Base-by-base conservation (phyloP, 2,797 vertebrate species). In the Sebastes iracundus region DNA sequence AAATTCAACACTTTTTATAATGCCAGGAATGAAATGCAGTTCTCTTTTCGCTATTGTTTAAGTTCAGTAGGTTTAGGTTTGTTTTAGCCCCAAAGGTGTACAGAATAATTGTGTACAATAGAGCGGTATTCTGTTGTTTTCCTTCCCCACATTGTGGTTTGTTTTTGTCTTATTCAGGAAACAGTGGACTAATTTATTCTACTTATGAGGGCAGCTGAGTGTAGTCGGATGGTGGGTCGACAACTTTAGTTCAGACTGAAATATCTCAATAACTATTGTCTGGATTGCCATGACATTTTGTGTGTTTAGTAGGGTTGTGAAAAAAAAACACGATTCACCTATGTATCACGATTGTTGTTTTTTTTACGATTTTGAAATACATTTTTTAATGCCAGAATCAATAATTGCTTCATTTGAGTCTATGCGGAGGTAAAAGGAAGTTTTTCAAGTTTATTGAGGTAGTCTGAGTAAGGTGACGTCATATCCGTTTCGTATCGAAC, bases 1-100 rank as follows among this genome's bases (percentile, higher is more conserved):
- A 91, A 79, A 92, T 93, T 82, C 78, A 93, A 64, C 49, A 25
- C 25, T 85, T 85, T 84, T 79, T 30, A 80, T 86, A 83, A 86
- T 90, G 62, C n/a, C n/a, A 35, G 28, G 35, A 67, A 61, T 75
- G 23, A 81, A 78, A 28, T 65, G 61, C 42, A 52, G 75, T 79
- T 84, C 80, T 80, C 61, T 71, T 68, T 55, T 74, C 4, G 7
- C 23, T 7, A 4, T 59, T 65, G 32, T 82, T 78, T 23, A 80
- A 77, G 28, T 20, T 49, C 14, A 77, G 27, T 20, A 72, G 7
- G 22, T 56, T 76, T 74, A 23, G 22, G 10, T 25, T 76, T 78
- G 6, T 33, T 78, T 74, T n/a, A 80, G 69, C 62, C 46, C 61
- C 68, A 53, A 20, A 62, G 14, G 49, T 73, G 5, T n/a, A 27